Evolutionary conservation across 2,888 invertebrate species (phyloP).

Genomic region (Neocrepidodera transversa): DNA sequence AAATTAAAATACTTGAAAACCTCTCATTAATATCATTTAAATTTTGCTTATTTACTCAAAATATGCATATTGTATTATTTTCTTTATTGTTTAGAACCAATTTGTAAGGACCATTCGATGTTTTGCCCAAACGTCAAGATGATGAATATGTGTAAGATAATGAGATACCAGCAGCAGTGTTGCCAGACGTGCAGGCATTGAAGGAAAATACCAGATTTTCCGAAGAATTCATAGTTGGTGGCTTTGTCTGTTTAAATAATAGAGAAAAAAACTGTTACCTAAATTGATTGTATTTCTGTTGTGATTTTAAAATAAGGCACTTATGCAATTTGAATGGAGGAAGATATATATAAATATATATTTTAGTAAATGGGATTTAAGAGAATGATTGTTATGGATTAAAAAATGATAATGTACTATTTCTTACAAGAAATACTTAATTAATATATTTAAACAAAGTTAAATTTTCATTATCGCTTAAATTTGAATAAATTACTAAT

Average conservation of each 20-base stretch:
- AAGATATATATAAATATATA: conserved; percentile 10
- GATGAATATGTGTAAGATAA: conserved; percentile 87
- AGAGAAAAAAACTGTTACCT: conserved; percentile 12
- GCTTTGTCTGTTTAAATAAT: conserved; percentile 7
- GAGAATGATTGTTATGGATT: not conserved
- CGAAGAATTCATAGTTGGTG: not conserved
- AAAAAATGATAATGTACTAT: conserved; percentile 16
- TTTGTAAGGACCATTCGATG: conserved; percentile 82
- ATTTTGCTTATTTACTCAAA: too few species aligned
- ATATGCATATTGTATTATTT: too few species aligned
- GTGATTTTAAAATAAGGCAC: conserved; percentile 6
- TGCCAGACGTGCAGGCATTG: conserved; percentile 76
- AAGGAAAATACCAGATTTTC: conserved; percentile 10
- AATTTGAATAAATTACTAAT: too few species aligned
- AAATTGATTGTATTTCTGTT: conserved; percentile 16
- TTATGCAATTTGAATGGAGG: conserved; percentile 4
- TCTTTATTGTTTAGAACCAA: conserved; percentile 62
- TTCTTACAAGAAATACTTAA: too few species aligned
- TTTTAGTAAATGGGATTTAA: conserved; percentile 14
- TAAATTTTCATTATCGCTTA: too few species aligned
- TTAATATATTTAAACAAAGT: too few species aligned
- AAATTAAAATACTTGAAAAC: too few species aligned
- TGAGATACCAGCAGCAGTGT: conserved; percentile 85
- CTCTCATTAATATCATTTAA: too few species aligned
- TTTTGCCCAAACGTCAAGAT: conserved; percentile 87